Percentiles rank a stretch among this genome's conserved stretches.
Conservation (phyloP, 2,113 vertebrate species). For the Heterotilapia buettikoferi region DNA sequence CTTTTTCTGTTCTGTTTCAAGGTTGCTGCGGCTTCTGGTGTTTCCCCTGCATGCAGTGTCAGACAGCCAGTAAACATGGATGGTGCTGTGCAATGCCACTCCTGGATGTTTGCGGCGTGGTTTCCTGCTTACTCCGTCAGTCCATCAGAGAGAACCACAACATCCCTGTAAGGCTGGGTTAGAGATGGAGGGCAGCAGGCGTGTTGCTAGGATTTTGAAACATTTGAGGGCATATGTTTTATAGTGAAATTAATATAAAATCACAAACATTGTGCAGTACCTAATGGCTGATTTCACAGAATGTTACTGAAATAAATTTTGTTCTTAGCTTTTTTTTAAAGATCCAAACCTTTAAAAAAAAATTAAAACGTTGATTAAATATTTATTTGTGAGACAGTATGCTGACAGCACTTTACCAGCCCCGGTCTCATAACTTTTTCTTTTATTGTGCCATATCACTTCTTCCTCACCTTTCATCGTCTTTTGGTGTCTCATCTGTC, state of each 20-base stretch:
- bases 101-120: background rate
- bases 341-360: fast-evolving
- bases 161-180: background rate
- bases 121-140: background rate
- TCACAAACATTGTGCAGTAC: background rate
- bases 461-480: background rate
- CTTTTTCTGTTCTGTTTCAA: background rate
- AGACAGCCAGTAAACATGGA: background rate
- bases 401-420: background rate
- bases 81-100: background rate
- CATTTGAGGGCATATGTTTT: background rate
- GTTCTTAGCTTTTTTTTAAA: background rate
- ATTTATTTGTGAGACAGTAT: background rate
- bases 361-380: background rate
- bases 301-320: background rate
- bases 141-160: background rate
- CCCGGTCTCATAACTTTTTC: background rate
- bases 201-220: background rate
- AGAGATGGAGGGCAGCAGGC: background rate
- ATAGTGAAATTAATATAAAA: background rate
- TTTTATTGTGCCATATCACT: background rate
- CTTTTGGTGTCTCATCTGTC: background rate
- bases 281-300: background rate
- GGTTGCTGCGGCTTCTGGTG: background rate
- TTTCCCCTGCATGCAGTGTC: background rate